phyloP scores from a whole-genome alignment of 2,888 invertebrate species.

The Drosophila histrio region DNA sequence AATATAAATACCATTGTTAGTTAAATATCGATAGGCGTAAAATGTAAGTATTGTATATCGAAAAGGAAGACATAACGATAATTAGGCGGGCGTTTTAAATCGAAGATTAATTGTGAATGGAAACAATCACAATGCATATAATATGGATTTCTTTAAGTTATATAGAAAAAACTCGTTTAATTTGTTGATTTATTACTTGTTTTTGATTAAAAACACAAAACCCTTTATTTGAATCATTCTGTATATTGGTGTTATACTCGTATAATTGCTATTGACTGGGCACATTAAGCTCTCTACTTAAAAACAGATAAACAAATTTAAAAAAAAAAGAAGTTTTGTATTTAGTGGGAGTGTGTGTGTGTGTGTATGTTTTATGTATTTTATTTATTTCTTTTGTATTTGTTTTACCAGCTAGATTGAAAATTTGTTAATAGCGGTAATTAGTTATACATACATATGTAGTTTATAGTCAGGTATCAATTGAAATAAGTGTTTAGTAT shows the following conservation, averaged over 20 bases:
- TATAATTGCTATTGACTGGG: conserved; percentile 70
- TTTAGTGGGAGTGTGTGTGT: conserved; percentile 32
- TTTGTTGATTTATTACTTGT: neutral
- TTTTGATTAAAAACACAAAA: conserved; percentile 50
- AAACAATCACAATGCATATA: too few relatives aligned
- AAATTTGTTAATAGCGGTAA: conserved; percentile 67
- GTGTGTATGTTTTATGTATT: conserved; percentile 13
- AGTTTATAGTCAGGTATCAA: conserved; percentile 75
- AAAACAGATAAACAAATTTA: conserved; percentile 57
- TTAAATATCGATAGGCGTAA: neutral
- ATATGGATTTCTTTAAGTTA: too few relatives aligned
- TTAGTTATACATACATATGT: conserved; percentile 32
- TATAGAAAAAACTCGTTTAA: neutral
- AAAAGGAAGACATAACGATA: neutral
- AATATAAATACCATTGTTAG: too few relatives aligned
- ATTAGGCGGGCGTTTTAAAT: neutral
- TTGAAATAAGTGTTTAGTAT: conserved; percentile 63
- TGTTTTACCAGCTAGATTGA: conserved; percentile 43
- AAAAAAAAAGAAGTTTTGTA: conserved; percentile 25
- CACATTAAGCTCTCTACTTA: conserved; percentile 77
- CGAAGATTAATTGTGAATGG: neutral
- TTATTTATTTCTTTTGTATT: conserved; percentile 10
- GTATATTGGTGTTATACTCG: conserved; percentile 69
- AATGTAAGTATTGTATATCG: too few relatives aligned
- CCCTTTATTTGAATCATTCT: conserved; percentile 67